phyloP scores from a whole-genome alignment of 1,140 invertebrate genomes.

The Caenorhabditis inopinata region DNA sequence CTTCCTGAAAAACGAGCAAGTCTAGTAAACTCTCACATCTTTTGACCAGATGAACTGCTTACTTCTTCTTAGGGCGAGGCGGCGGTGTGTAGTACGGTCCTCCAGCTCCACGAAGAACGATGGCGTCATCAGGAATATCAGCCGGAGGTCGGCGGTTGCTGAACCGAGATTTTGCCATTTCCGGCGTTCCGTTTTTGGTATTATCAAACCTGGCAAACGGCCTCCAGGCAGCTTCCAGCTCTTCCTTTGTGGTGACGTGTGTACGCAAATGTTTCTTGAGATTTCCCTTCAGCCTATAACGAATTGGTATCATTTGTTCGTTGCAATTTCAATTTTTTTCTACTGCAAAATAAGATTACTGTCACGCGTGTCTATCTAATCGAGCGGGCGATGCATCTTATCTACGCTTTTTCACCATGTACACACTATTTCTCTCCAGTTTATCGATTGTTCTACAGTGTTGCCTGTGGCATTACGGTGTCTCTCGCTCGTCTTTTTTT shows the following conservation, averaged over 20 bases:
- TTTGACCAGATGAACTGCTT: neutral
- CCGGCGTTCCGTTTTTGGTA: neutral
- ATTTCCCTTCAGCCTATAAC: constrained; percentile 57
- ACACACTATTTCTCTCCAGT: neutral
- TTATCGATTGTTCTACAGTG: constrained; percentile 3
- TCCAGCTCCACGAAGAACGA: constrained; percentile 59
- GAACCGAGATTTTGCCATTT: constrained; percentile 11
- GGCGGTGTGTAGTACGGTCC: constrained; percentile 60
- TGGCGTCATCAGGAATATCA: constrained; percentile 64
- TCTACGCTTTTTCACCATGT: neutral
- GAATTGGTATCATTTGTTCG: neutral
- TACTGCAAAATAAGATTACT: neutral
- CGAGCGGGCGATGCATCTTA: neutral
- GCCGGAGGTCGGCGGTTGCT: constrained; percentile 65
- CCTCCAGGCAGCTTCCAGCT: constrained; percentile 64
- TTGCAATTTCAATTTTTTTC: neutral
- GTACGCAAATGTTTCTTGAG: constrained; percentile 64
- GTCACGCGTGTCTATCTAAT: constrained; percentile 10
- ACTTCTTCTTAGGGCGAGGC: neutral
- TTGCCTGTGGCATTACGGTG: neutral
- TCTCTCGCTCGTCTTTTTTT: neutral
- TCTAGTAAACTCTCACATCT: neutral
- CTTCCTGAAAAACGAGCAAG: constrained; percentile 47
- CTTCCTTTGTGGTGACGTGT: constrained; percentile 63
- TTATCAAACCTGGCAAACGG: constrained; percentile 61